Evolutionary conservation across 1,140 invertebrate species (phyloP), one percentile per base, ranked within the genome.

Genomic region (Habropoda laboriosa): DNA sequence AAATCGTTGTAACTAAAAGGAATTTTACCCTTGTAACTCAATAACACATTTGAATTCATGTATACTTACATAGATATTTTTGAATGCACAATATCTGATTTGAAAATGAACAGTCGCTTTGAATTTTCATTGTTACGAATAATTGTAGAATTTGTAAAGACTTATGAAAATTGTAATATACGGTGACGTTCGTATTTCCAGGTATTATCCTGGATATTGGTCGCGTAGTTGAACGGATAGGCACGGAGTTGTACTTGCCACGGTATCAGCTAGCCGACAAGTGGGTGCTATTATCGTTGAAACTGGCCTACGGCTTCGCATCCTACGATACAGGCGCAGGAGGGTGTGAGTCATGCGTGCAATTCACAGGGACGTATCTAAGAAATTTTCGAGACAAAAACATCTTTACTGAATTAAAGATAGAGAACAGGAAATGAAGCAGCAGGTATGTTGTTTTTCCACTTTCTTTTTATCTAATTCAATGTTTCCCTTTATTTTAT

Each of bases 221-320:
- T n/a, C 10, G 24, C 18, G 16, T 40, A 12, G 38, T 60, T 5
- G 6, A 60, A 60, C 40, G 40, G n/a, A 74, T n/a, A 10, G 18
- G 47, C 47, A 32, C 24, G 30, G 61, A 66, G 27, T 42, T 60
- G 57, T 38, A 53, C 55, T 61, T 72, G 42, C 57, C 80, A 73
- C 60, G 55, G 51, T 67, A 53, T 77, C 61, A 71, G 67, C 67
- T 67, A 68, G 66, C 72, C 67, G 73, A 84, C 72, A 85, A 85
- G 83, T 77, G 82, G 72, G 49, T 85, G 45, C 47, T 47, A 76
- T 82, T 84, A 84, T 74, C 72, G 68, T 67, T 68, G 78, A 47
- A 72, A 80, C 81, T 80, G 63, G 61, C 53, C 30, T 67, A 66
- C 57, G 71, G n/a, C 42, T 84, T 40, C 42, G 47, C 40, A 80